Evolutionary conservation across 2,888 invertebrate species (phyloP).

Genomic region (Eucera pruinosa): DNA sequence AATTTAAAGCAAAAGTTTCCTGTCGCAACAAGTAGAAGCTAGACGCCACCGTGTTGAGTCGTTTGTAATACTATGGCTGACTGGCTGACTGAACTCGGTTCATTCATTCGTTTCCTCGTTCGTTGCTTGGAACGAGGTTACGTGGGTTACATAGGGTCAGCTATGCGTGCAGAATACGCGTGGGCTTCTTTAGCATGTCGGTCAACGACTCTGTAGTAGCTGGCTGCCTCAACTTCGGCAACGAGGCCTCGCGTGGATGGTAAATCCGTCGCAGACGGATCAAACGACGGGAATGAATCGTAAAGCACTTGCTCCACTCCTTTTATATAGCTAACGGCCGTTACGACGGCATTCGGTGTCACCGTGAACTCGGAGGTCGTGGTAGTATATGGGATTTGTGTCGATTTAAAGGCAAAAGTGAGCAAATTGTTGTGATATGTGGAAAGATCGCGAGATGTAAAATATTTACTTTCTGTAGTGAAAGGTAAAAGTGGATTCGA

Average conservation of each 20-base stretch:
- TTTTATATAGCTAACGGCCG: conserved; percentile 15
- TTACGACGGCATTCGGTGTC: conserved; percentile 21
- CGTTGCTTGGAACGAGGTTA: conserved; percentile 62
- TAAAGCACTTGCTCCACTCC: conserved; percentile 36
- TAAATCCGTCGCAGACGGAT: conserved; percentile 29
- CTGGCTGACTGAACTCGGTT: conserved; percentile 9
- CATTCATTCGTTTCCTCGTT: conserved; percentile 63
- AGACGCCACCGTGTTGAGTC: conserved; percentile 46
- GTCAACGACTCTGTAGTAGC: conserved; percentile 41
- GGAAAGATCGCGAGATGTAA: not conserved
- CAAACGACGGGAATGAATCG: conserved; percentile 28
- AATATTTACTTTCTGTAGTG: not conserved
- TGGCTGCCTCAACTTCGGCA: conserved; percentile 12
- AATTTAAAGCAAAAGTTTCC: conserved; percentile 80
- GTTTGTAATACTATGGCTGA: conserved; percentile 1
- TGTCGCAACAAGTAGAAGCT: conserved; percentile 64
- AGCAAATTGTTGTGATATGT: not conserved
- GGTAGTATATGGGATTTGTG: not conserved
- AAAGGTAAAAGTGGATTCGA: not conserved
- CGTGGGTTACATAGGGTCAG: conserved; percentile 63
- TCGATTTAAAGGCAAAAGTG: not conserved
- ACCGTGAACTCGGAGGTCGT: not conserved
- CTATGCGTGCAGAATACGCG: conserved; percentile 66
- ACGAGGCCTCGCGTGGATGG: conserved; percentile 2
- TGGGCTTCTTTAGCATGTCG: conserved; percentile 59